phyloP scores from a whole-genome alignment of 2,888 invertebrate species.

The Oegoconia quadripuncta region DNA sequence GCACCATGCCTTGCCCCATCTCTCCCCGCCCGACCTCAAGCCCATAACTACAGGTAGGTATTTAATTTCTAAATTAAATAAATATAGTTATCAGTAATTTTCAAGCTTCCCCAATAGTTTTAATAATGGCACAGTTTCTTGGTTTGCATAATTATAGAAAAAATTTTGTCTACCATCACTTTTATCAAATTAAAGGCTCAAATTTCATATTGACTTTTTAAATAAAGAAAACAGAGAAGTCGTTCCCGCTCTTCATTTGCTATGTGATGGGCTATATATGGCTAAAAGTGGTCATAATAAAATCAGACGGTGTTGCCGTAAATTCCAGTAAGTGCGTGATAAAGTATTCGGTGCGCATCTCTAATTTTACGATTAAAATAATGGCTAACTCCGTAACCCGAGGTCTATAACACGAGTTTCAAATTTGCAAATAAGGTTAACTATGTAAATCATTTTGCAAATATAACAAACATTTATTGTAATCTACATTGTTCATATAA shows the following conservation, averaged over 20 bases:
- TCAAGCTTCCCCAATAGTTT: background rate
- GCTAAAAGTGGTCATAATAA: constrained; percentile 31
- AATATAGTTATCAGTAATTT: background rate
- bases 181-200: no score
- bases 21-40: constrained; percentile 82
- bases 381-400: constrained; percentile 15
- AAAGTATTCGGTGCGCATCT: constrained; percentile 32
- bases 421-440: no score
- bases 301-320: constrained; percentile 26
- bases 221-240: background rate
- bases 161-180: no score
- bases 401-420: no score
- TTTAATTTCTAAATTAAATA: background rate
- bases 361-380: constrained; percentile 35
- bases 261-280: background rate
- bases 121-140: no score
- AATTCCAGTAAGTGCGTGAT: constrained; percentile 33
- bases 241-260: background rate
- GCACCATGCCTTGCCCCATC: constrained; percentile 78
- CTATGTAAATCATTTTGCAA: no score
- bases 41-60: constrained; percentile 70
- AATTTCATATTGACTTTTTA: background rate
- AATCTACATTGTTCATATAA: no score
- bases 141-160: no score
- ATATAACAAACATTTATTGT: no score